These are phyloP conservation scores for Hoplodrina blanda DNA, from an alignment of 2,888 invertebrate genomes.

Conservation along the genomic window DNA sequence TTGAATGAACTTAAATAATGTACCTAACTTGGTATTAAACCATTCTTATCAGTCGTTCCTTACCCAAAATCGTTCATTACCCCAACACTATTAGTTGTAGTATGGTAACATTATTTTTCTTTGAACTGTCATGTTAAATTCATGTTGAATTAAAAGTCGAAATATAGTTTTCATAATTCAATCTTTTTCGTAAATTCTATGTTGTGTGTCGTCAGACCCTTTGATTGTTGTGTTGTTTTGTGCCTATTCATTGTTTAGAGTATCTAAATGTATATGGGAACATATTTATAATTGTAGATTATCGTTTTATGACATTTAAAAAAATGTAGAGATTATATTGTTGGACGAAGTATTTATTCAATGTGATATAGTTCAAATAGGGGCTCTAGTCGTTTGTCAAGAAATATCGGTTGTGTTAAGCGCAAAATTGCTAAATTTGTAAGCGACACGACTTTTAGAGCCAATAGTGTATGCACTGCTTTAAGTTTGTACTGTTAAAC, in stretches of 20 bases:
- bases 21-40: too few relatives aligned
- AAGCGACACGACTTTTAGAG: neutral
- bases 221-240: slow-evolving; percentile 26
- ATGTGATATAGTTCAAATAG: slow-evolving; percentile 50
- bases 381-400: slow-evolving; percentile 12
- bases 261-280: slow-evolving; percentile 10
- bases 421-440: slow-evolving; percentile 21
- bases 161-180: neutral
- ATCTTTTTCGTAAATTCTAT: neutral
- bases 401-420: slow-evolving; percentile 34
- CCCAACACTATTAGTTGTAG: too few relatives aligned
- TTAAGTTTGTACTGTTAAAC: slow-evolving; percentile 25
- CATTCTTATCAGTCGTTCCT: too few relatives aligned
- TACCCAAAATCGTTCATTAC: too few relatives aligned
- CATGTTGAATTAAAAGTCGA: too few relatives aligned
- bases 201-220: neutral
- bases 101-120: too few relatives aligned
- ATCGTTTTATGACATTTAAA: neutral
- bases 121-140: too few relatives aligned
- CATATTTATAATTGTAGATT: neutral
- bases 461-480: slow-evolving; percentile 12
- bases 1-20: too few relatives aligned
- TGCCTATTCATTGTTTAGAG: slow-evolving; percentile 21
- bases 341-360: slow-evolving; percentile 39
- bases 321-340: slow-evolving; percentile 17